Evolutionary conservation across 2,113 vertebrate species (phyloP).

Genomic region (Hystrix cristata): DNA sequence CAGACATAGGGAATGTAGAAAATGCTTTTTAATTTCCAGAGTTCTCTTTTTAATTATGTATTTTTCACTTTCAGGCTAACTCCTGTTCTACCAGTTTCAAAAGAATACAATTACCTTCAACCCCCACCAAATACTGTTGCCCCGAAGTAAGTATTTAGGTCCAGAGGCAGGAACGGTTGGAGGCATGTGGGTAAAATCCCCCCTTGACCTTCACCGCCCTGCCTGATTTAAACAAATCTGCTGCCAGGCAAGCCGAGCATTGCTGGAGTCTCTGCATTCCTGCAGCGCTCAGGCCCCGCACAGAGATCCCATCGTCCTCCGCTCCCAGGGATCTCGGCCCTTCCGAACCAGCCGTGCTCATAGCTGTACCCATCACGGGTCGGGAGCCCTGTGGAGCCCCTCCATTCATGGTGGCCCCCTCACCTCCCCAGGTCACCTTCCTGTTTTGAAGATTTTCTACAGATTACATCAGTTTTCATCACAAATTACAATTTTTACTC

Average conservation of each 20-base stretch:
- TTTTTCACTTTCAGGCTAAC: slow-evolving; percentile 67
- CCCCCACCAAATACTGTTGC: not conserved
- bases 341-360: not conserved
- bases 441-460: not conserved
- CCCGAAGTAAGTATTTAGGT: slow-evolving; percentile 75
- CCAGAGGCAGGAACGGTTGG: not conserved
- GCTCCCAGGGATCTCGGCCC: not conserved
- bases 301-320: not conserved
- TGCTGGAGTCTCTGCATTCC: not conserved
- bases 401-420: not conserved
- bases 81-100: slow-evolving; percentile 41
- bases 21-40: not conserved
- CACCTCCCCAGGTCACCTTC: not conserved
- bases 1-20: not conserved
- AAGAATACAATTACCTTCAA: slow-evolving; percentile 18
- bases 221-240: not conserved
- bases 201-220: not conserved
- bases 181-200: not conserved
- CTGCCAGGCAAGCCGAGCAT: not conserved
- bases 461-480: not conserved
- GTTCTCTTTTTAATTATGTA: not conserved
- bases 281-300: not conserved
- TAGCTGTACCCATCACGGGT: not conserved
- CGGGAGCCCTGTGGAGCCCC: not conserved
- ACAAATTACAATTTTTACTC: not conserved